phyloP scores from a whole-genome alignment of 2,888 invertebrate genomes.

The Hydrotaea diabolus region DNA sequence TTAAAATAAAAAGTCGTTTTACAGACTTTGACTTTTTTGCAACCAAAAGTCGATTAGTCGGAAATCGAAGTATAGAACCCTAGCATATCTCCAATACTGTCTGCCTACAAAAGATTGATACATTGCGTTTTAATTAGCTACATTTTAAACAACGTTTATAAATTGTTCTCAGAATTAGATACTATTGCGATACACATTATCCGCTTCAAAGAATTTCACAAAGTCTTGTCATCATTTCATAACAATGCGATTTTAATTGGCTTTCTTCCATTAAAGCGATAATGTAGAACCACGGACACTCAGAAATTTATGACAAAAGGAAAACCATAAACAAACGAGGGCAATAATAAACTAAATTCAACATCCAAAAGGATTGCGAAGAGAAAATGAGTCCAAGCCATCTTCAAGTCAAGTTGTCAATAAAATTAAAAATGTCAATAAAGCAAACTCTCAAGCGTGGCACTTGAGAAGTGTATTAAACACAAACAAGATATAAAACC shows the following conservation, averaged over 20 bases:
- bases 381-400: not conserved
- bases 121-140: not conserved
- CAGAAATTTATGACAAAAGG: not conserved
- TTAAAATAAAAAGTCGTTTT: no score
- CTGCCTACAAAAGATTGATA: not conserved
- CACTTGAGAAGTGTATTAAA: conserved; percentile 35
- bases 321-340: not conserved
- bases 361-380: not conserved
- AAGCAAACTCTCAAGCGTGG: conserved; percentile 2
- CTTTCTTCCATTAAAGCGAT: not conserved
- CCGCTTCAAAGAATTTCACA: conserved; percentile 4
- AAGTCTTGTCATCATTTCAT: not conserved
- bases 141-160: not conserved
- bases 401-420: conserved; percentile 21
- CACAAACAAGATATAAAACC: conserved; percentile 34
- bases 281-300: not conserved
- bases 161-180: not conserved
- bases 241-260: not conserved
- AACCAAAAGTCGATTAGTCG: no score
- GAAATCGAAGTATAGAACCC: no score
- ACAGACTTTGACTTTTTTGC: no score
- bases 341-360: not conserved
- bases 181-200: not conserved
- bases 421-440: conserved; percentile 22
- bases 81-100: no score